Evolutionary conservation across 2,888 invertebrate species (phyloP).

Genomic region (Schrankia costaestrigalis): DNA sequence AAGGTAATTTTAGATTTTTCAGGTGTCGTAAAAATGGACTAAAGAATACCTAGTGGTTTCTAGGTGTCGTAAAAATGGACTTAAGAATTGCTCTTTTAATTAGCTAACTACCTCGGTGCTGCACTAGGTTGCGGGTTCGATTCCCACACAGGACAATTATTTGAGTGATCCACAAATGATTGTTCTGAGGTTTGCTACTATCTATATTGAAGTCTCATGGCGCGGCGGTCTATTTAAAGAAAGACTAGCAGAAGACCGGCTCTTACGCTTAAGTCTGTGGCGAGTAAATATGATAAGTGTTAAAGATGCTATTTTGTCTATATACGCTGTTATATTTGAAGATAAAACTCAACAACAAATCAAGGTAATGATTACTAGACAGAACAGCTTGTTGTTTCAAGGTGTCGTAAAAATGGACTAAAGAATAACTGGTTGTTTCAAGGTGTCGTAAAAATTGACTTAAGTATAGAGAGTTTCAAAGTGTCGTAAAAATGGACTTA

Average conservation of each 20-base stretch:
- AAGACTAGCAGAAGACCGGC: conserved; percentile 25
- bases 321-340: conserved; percentile 29
- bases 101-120: too few species aligned
- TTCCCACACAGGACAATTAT: too few species aligned
- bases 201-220: conserved; percentile 40
- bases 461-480: neutral
- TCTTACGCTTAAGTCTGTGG: conserved; percentile 34
- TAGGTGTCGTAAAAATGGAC: too few species aligned
- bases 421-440: too few species aligned
- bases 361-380: too few species aligned
- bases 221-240: conserved; percentile 43
- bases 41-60: too few species aligned
- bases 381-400: neutral
- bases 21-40: neutral
- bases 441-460: too few species aligned
- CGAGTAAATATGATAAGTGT: conserved; percentile 6
- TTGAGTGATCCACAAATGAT: too few species aligned
- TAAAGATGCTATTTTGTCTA: conserved; percentile 27
- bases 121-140: too few species aligned
- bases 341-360: conserved; percentile 1
- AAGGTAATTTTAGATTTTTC: neutral
- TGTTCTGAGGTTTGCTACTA: too few species aligned
- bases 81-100: too few species aligned
- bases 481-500: neutral
- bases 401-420: neutral